Conservation (phyloP, 2,797 vertebrate genomes). For the Malacoraja senta region DNA sequence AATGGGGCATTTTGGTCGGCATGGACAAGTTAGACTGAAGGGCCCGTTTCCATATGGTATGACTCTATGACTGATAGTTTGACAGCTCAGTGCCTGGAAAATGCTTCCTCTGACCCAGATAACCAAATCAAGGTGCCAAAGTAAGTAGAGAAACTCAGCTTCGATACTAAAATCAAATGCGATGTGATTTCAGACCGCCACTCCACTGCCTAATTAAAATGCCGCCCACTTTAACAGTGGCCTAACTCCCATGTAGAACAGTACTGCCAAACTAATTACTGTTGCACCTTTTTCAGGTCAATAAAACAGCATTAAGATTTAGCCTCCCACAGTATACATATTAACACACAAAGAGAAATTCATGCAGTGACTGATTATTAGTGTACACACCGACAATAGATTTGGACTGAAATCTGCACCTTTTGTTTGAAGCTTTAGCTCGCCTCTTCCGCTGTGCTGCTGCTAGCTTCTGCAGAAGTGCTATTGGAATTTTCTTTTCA, state of each 20-base stretch:
- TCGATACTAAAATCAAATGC: neutral
- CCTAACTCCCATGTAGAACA: neutral
- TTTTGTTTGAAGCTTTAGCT: neutral
- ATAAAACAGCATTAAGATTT: neutral
- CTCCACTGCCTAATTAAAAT: neutral
- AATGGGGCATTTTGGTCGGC: too few species aligned
- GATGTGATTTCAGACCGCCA: too few species aligned
- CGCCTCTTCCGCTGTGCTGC: neutral
- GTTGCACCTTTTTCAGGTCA: neutral
- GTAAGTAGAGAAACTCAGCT: neutral
- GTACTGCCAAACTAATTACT: neutral
- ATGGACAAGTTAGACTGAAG: too few species aligned
- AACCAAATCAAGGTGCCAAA: neutral
- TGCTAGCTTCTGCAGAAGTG: neutral
- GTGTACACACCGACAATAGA: neutral
- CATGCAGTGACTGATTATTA: neutral
- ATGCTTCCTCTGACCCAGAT: neutral
- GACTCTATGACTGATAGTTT: neutral
- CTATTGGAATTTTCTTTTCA: neutral
- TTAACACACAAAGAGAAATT: neutral
- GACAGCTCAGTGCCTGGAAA: neutral
- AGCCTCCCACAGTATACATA: neutral
- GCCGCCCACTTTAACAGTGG: neutral
- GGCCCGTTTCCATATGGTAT: too few species aligned
- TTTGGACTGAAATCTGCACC: neutral